These are phyloP conservation scores for Petrocephalus schoutedeni DNA, from an alignment of 2,797 vertebrate species.

Conservation along the genomic window DNA sequence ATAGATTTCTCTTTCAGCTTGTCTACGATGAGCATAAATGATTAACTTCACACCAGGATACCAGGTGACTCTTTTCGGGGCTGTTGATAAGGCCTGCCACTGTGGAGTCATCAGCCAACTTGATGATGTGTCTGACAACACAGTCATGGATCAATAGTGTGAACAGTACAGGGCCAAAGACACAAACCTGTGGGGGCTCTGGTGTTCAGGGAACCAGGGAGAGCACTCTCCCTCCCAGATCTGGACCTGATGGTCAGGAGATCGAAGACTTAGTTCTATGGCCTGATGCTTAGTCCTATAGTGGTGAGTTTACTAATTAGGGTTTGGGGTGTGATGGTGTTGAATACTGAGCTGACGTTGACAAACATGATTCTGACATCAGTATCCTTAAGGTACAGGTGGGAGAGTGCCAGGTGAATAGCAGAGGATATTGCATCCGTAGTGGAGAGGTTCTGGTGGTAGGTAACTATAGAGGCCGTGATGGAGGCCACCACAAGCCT, in stretches of 20 bases:
- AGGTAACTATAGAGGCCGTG: not conserved
- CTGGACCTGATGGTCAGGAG: not conserved
- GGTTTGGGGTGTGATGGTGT: not conserved
- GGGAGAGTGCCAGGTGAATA: not conserved
- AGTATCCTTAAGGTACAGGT: not conserved
- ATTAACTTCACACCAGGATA: slow-evolving; percentile 6
- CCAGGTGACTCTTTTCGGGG: not conserved
- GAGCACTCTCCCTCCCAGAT: not conserved
- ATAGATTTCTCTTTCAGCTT: not conserved
- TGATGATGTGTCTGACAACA: not conserved
- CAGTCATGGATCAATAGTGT: slow-evolving; percentile 4
- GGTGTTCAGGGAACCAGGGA: not conserved
- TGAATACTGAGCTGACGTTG: not conserved
- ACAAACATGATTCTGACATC: not conserved
- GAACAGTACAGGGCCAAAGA: not conserved
- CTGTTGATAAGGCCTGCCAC: not conserved
- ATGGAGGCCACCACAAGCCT: not conserved
- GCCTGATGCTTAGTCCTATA: not conserved
- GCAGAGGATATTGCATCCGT: not conserved
- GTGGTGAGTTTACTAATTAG: not conserved
- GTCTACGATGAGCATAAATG: not conserved
- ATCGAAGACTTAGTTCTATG: not conserved
- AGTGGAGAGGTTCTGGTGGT: not conserved
- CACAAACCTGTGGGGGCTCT: not conserved
- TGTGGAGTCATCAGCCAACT: not conserved